phyloP scores from a whole-genome alignment of 2,797 vertebrate genomes.

The Oryzias dopingdopingensis region DNA sequence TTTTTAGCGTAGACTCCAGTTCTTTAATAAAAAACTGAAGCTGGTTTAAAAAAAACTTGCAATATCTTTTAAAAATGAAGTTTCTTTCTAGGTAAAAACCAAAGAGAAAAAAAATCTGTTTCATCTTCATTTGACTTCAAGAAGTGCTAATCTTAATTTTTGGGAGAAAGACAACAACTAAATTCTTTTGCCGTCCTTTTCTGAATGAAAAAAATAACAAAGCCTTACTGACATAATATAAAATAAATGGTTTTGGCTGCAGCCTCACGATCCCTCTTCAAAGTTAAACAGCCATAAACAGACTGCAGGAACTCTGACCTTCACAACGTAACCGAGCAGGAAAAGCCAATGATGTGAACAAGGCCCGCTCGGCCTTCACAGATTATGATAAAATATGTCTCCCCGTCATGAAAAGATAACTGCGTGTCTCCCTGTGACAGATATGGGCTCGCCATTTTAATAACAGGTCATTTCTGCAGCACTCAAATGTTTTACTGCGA shows the following conservation, averaged over 20 bases:
- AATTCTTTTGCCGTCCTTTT: too few species aligned
- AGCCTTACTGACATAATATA: conserved; percentile 8
- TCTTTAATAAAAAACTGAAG: too few species aligned
- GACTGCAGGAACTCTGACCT: conserved; percentile 95
- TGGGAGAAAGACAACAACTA: too few species aligned
- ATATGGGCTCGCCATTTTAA: conserved; percentile 85
- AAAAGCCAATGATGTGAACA: conserved; percentile 96
- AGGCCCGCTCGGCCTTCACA: conserved; percentile 82
- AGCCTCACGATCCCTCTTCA: conserved; percentile 78
- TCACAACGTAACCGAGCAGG: conserved; percentile 93
- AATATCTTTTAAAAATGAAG: too few species aligned
- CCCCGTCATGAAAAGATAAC: conserved; percentile 83
- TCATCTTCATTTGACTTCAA: too few species aligned
- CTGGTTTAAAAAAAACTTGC: too few species aligned
- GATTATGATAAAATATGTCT: conserved; percentile 96
- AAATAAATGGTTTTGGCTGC: conserved; percentile 54
- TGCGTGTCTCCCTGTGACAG: conserved; percentile 86
- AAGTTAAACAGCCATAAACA: conserved; percentile 89
- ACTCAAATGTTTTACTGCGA: conserved; percentile 96
- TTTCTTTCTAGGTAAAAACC: too few species aligned
- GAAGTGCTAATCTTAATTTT: too few species aligned
- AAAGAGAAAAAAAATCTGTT: too few species aligned
- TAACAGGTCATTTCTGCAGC: conserved; percentile 89
- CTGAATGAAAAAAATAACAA: not conserved
- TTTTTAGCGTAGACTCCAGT: too few species aligned